Percentiles rank a stretch among this genome's conserved stretches.
Conservation (phyloP, 2,797 vertebrate species). For the Hapalemur alaotrensis region DNA sequence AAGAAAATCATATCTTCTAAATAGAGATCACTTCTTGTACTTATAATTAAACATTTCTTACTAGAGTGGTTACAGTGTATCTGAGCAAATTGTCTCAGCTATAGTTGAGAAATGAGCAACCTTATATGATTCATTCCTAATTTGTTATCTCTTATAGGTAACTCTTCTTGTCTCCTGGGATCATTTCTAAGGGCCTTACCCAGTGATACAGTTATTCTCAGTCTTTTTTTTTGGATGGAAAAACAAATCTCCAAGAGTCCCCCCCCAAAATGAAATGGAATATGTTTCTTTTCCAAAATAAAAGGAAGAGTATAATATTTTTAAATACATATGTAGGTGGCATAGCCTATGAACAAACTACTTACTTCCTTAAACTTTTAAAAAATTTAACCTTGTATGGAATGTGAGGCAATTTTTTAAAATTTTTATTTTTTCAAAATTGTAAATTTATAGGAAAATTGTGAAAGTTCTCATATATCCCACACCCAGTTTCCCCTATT, state of each 20-base stretch:
- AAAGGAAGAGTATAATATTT: conserved; percentile 19
- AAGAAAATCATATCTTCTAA: background rate
- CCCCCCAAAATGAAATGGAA: background rate
- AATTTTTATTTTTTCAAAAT: background rate
- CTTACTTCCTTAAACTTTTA: background rate
- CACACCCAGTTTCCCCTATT: background rate
- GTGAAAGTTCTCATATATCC: background rate
- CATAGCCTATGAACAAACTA: background rate
- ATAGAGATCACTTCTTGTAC: background rate
- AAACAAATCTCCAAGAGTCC: background rate
- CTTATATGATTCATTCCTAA: background rate
- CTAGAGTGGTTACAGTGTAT: background rate
- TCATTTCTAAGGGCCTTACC: background rate
- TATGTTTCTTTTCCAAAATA: conserved; percentile 31
- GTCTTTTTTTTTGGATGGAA: background rate
- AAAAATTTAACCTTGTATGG: background rate
- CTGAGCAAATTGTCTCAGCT: background rate
- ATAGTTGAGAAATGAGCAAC: background rate
- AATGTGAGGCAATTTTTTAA: background rate
- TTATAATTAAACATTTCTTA: background rate
- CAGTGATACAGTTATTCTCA: background rate
- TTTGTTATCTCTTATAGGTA: background rate
- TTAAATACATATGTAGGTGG: background rate
- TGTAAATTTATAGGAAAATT: background rate
- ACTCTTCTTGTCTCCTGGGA: background rate